These are phyloP conservation scores for Liasis olivaceus DNA, from an alignment of 2,797 vertebrate genomes.

Conservation along the genomic window DNA sequence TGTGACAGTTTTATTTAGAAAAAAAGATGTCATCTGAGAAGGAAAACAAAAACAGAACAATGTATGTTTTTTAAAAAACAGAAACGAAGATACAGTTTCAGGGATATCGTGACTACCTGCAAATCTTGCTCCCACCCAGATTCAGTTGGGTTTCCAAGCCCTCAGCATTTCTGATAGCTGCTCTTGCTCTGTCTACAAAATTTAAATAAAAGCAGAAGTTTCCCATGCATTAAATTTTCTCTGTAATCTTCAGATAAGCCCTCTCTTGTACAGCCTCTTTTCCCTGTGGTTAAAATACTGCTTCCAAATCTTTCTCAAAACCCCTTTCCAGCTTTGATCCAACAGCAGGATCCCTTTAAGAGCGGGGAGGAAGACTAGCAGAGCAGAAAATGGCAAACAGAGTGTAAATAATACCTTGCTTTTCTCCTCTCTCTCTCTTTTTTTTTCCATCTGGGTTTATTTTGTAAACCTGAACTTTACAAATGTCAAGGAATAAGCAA, in stretches of 20 bases:
- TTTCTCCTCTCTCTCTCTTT: background rate
- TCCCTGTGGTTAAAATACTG: background rate
- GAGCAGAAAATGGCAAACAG: background rate
- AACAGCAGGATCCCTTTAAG: background rate
- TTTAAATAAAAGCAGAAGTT: background rate
- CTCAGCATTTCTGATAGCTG: background rate
- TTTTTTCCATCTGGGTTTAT: conserved; percentile 44
- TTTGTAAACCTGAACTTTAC: conserved; percentile 78
- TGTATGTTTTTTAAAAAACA: too few species aligned
- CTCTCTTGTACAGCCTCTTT: background rate
- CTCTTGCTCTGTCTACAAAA: background rate
- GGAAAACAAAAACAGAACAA: too few species aligned
- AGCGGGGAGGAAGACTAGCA: background rate
- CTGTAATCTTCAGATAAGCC: background rate
- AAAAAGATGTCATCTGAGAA: too few species aligned
- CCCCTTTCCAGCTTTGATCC: background rate
- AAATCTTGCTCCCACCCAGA: background rate
- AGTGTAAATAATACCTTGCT: conserved; percentile 21
- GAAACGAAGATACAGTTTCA: too few species aligned
- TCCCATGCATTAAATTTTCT: background rate
- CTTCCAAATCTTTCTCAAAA: background rate
- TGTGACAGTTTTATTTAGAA: too few species aligned
- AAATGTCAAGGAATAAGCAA: conserved; percentile 73
- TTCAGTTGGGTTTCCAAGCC: background rate
- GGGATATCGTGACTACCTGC: too few species aligned